These are phyloP conservation scores for Agelastica alni DNA, from an alignment of 2,888 invertebrate genomes.

Conservation along the genomic window DNA sequence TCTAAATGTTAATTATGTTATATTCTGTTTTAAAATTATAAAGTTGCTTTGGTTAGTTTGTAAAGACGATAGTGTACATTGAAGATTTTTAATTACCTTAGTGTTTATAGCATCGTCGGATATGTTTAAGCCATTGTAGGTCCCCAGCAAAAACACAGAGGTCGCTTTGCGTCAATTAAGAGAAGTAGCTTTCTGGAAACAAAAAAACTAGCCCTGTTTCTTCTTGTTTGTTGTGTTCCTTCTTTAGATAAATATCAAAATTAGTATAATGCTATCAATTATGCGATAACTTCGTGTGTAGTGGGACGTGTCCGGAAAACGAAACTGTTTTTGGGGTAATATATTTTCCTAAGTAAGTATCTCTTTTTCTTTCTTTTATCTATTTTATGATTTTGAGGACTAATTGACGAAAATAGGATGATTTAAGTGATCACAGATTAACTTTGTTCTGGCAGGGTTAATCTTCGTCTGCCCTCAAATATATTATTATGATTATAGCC, in stretches of 20 bases:
- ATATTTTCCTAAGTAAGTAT: slow-evolving; percentile 15
- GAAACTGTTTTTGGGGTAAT: slow-evolving; percentile 17
- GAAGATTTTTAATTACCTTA: too few species aligned
- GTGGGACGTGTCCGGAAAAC: slow-evolving; percentile 20
- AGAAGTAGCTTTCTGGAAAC: slow-evolving; percentile 11
- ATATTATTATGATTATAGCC: neutral
- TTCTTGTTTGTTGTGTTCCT: slow-evolving; percentile 2
- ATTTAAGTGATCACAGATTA: slow-evolving; percentile 18
- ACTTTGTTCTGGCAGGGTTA: slow-evolving; percentile 13
- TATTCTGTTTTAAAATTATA: too few species aligned
- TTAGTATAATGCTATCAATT: slow-evolving; percentile 24
- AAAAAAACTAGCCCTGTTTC: slow-evolving; percentile 5
- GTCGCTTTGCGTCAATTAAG: slow-evolving; percentile 15
- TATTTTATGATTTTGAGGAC: slow-evolving; percentile 11
- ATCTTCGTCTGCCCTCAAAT: slow-evolving; percentile 11
- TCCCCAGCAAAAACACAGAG: slow-evolving; percentile 11
- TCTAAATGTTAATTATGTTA: too few species aligned
- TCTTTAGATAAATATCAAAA: slow-evolving; percentile 16
- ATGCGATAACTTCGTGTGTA: slow-evolving; percentile 18
- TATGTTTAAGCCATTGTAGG: neutral
- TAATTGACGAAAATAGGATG: slow-evolving; percentile 20
- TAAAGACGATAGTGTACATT: too few species aligned
- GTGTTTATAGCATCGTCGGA: slow-evolving; percentile 10
- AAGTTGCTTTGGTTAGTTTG: too few species aligned
- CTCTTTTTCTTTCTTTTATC: slow-evolving; percentile 18